Conservation (phyloP, 2,888 invertebrate genomes). For the Campoplex nolae region DNA sequence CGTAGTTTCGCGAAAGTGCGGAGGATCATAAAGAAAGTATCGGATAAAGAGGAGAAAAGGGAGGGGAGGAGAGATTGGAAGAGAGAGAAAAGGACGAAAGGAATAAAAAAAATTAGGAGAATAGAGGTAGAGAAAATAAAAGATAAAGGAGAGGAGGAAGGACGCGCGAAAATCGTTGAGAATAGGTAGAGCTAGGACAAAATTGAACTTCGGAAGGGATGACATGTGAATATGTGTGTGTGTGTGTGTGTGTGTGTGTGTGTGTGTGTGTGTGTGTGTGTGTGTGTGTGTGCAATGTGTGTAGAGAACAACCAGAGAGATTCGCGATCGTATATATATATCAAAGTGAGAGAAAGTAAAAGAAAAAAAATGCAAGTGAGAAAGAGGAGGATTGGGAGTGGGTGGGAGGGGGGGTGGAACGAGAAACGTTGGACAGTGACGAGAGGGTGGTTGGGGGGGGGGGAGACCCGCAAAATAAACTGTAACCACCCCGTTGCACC, state of each 20-base stretch:
- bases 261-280: slow-evolving; percentile 29
- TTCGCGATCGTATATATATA: slow-evolving; percentile 63
- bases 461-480: slow-evolving; percentile 83
- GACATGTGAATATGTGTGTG: slow-evolving; percentile 29
- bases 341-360: slow-evolving; percentile 61
- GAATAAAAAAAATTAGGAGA: too few species aligned
- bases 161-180: slow-evolving; percentile 35
- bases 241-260: slow-evolving; percentile 41
- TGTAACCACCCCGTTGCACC: slow-evolving; percentile 77
- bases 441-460: slow-evolving; percentile 69
- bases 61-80: slow-evolving; percentile 11
- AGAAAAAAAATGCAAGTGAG: slow-evolving; percentile 64
- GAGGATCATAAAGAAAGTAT: slow-evolving; percentile 47
- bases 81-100: not conserved
- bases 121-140: slow-evolving; percentile 1
- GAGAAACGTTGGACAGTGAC: slow-evolving; percentile 81
- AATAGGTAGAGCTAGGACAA: slow-evolving; percentile 30
- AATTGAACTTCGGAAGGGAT: slow-evolving; percentile 30
- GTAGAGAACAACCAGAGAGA: slow-evolving; percentile 44
- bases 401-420: slow-evolving; percentile 66
- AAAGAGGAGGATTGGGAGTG: slow-evolving; percentile 52
- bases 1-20: slow-evolving; percentile 45
- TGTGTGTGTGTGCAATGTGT: slow-evolving; percentile 21
- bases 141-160: slow-evolving; percentile 34
- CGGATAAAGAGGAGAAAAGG: slow-evolving; percentile 23